Evolutionary conservation across 37 sponge, comb jelly and placozoan genomes (phyloP).

Genomic region (Aphrocallistes beatrix): DNA sequence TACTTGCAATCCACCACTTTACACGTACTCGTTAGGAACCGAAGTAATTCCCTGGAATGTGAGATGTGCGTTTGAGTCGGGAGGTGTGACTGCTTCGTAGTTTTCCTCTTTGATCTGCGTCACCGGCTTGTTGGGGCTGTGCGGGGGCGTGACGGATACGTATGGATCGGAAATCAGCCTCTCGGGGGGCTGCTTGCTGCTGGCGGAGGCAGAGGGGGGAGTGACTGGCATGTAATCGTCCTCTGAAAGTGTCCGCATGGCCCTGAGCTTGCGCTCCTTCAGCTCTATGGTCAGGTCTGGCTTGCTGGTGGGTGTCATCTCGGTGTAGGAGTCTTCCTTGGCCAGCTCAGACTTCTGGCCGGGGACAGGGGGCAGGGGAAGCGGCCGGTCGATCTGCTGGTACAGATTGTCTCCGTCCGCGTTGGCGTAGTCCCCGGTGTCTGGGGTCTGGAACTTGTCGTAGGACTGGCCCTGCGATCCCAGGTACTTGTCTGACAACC

Average conservation of each 20-base stretch:
- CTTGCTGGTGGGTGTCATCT: too few relatives aligned
- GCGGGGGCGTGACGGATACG: background rate
- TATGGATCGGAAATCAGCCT: background rate
- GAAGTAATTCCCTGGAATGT: too few relatives aligned
- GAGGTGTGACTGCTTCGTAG: background rate
- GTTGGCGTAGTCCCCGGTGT: background rate
- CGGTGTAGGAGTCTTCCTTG: background rate
- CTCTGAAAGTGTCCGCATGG: background rate
- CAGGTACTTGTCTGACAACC: background rate
- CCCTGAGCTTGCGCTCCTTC: background rate
- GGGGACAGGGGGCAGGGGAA: background rate
- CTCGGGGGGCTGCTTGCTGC: background rate
- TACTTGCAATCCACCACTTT: too few relatives aligned
- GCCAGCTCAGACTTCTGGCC: background rate
- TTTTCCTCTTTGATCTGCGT: background rate
- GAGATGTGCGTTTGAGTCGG: too few relatives aligned
- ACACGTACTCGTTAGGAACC: too few relatives aligned
- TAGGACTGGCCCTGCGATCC: background rate
- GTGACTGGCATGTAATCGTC: background rate
- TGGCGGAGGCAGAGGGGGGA: background rate
- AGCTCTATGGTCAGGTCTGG: background rate
- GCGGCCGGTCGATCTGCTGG: background rate
- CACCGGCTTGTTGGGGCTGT: background rate
- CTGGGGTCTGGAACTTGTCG: background rate
- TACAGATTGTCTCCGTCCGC: background rate